Conservation (phyloP, 2,113 vertebrate species). For the Ceyx cyanopectus region DNA sequence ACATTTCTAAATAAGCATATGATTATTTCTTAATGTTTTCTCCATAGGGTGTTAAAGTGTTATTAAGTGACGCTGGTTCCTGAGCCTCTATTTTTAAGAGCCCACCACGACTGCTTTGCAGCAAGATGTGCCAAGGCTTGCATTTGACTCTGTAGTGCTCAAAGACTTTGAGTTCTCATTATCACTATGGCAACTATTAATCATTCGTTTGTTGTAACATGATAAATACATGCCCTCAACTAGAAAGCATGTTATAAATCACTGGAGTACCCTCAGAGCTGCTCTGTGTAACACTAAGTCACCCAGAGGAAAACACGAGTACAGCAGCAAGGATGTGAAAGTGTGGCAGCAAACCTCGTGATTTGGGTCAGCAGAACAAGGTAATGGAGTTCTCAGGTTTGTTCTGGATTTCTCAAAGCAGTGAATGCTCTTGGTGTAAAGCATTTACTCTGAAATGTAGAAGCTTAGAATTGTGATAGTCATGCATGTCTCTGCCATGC, state of each 20-base stretch:
- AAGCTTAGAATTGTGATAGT: not conserved
- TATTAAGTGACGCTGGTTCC: not conserved
- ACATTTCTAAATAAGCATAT: not conserved
- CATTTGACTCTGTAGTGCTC: slow-evolving; percentile 12
- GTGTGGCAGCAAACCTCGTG: not conserved
- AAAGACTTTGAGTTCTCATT: slow-evolving; percentile 44
- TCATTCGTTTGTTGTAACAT: slow-evolving; percentile 47
- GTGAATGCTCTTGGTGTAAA: not conserved
- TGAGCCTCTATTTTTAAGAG: slow-evolving; percentile 10
- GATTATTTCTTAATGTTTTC: slow-evolving; percentile 9
- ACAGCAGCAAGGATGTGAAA: not conserved
- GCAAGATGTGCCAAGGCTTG: slow-evolving; percentile 34
- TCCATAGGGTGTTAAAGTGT: not conserved
- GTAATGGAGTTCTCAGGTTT: not conserved
- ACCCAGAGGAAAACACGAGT: slow-evolving; percentile 21
- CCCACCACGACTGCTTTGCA: not conserved
- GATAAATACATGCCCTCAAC: slow-evolving; percentile 58
- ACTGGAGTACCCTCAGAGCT: slow-evolving; percentile 26
- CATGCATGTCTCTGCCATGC: not conserved
- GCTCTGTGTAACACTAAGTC: not conserved
- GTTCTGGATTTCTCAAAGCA: not conserved
- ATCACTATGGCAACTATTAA: slow-evolving; percentile 70
- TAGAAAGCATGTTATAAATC: slow-evolving; percentile 52
- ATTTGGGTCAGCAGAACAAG: not conserved
- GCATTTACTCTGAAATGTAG: not conserved